phyloP scores from a whole-genome alignment of 2,797 vertebrate genomes.

The Esox lucius region DNA sequence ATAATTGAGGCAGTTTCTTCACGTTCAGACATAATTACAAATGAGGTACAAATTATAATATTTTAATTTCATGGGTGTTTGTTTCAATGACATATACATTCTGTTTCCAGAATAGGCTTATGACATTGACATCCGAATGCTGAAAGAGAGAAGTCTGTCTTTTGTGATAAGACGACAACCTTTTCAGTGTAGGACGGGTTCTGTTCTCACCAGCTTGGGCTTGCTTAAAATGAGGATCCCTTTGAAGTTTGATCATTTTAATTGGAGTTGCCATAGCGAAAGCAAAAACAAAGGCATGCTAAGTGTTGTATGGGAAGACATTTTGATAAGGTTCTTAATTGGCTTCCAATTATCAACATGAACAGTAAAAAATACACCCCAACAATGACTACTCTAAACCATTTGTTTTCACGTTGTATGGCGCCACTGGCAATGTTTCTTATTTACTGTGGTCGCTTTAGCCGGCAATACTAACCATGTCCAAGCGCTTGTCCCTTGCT shows the following conservation, averaged over 20 bases:
- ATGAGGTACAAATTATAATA: neutral
- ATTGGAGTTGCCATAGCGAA: slow-evolving; percentile 31
- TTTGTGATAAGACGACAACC: slow-evolving; percentile 57
- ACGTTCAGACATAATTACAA: neutral
- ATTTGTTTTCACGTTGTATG: neutral
- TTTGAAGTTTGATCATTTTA: slow-evolving; percentile 53
- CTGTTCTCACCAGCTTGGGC: slow-evolving; percentile 29
- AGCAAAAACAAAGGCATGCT: slow-evolving; percentile 39
- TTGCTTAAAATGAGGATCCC: slow-evolving; percentile 38
- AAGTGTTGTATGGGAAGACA: slow-evolving; percentile 26
- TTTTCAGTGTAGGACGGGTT: slow-evolving; percentile 29
- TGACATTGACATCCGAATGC: slow-evolving; percentile 44
- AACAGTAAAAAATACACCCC: slow-evolving; percentile 18
- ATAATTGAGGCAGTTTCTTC: slow-evolving; percentile 15
- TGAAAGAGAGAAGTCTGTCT: slow-evolving; percentile 57
- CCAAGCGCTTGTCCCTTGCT: slow-evolving; percentile 44
- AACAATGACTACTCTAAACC: neutral
- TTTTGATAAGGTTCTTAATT: slow-evolving; percentile 64
- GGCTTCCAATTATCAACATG: slow-evolving; percentile 62
- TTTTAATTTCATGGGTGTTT: neutral
- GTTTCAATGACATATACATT: neutral
- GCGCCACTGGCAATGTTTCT: neutral
- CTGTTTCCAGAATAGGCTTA: slow-evolving; percentile 5
- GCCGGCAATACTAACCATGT: slow-evolving; percentile 28
- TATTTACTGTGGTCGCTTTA: neutral